These are phyloP conservation scores for Colletes latitarsis DNA, from an alignment of 1,140 invertebrate species.

Conservation along the genomic window DNA sequence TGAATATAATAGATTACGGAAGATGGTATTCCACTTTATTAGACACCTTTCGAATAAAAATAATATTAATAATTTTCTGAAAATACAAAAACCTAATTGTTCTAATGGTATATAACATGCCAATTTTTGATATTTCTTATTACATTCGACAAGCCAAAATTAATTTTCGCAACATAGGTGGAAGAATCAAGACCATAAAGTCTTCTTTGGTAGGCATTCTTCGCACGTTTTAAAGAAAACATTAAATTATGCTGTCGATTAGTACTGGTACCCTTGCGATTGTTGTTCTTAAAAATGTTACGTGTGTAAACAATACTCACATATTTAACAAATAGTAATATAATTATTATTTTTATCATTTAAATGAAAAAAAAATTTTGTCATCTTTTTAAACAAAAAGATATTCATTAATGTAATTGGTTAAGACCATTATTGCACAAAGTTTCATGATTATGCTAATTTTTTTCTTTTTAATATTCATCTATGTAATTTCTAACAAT, in stretches of 20 bases:
- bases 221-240: conserved; percentile 25
- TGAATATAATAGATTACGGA: conserved; percentile 6
- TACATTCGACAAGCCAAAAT: conserved; percentile 14
- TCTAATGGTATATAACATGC: conserved; percentile 4
- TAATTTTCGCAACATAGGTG: conserved; percentile 13
- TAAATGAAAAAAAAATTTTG: background rate
- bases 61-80: conserved; percentile 17
- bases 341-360: background rate
- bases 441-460: background rate
- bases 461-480: background rate
- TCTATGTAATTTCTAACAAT: background rate
- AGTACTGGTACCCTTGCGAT: conserved; percentile 48
- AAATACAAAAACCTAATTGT: conserved; percentile 3
- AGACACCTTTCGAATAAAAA: conserved; percentile 18
- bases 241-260: conserved; percentile 45
- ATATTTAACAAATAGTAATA: conserved; percentile 1
- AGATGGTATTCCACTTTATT: conserved; percentile 35
- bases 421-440: background rate
- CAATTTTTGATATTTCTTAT: conserved; percentile 14
- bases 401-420: background rate
- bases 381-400: background rate
- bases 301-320: background rate
- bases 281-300: conserved; percentile 17
- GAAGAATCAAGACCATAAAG: conserved; percentile 44
- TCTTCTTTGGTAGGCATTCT: conserved; percentile 60